A percentile compares a stretch with the other conserved stretches of the same genome.
Evolutionary conservation across 1,140 invertebrate genomes (phyloP).

Genomic region (Euura lappo): DNA sequence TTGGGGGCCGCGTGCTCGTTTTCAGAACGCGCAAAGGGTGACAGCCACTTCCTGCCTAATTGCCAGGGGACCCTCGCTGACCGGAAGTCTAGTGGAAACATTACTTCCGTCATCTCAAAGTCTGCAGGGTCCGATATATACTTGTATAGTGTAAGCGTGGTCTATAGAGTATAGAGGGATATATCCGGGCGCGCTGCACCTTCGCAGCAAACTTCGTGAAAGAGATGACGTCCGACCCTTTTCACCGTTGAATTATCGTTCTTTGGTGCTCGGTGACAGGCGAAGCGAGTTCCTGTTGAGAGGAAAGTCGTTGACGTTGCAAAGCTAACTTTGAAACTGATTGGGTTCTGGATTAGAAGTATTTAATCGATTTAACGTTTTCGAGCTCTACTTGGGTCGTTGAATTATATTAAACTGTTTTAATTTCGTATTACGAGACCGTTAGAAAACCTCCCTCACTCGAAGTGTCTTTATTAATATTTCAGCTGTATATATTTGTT

Average conservation of each 20-base stretch:
- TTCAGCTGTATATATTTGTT: too few relatives aligned
- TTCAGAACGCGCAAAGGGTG: slow-evolving; percentile 33
- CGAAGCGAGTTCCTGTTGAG: neutral
- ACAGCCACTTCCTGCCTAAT: slow-evolving; percentile 46
- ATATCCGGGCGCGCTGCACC: neutral
- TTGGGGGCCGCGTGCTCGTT: slow-evolving; percentile 14
- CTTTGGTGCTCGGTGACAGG: neutral
- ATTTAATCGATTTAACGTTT: too few relatives aligned
- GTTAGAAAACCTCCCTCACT: too few relatives aligned
- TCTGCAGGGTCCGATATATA: neutral
- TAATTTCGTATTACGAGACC: too few relatives aligned
- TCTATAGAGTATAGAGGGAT: neutral
- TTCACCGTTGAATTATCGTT: neutral
- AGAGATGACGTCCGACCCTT: slow-evolving; percentile 1
- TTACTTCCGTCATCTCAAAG: slow-evolving; percentile 32
- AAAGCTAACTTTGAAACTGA: too few relatives aligned
- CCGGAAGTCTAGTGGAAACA: slow-evolving; percentile 42
- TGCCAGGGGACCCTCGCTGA: slow-evolving; percentile 35
- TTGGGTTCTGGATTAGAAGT: too few relatives aligned
- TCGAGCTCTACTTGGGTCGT: too few relatives aligned
- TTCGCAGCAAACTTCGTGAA: neutral
- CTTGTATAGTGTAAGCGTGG: neutral
- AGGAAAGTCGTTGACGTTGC: neutral
- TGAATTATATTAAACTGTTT: too few relatives aligned
- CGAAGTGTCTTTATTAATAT: too few relatives aligned